A percentile compares a stretch with the other conserved stretches of the same genome.
Evolutionary conservation across 2,888 invertebrate genomes (phyloP).

Genomic region (Dryobota labecula): DNA sequence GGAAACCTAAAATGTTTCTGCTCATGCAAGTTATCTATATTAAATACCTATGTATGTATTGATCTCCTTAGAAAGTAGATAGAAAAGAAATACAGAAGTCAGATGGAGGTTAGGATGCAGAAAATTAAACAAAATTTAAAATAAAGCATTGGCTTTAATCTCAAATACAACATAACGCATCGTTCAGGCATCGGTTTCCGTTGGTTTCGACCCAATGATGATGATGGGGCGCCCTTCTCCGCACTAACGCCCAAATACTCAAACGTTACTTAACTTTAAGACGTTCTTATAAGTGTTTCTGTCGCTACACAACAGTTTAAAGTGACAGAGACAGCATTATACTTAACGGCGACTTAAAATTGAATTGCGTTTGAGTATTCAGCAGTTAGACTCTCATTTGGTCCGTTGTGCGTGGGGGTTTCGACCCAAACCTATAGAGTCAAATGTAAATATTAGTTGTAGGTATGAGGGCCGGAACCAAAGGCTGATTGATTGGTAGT

Average conservation of each 20-base stretch:
- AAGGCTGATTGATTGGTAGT: no score
- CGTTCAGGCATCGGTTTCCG: background rate
- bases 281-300: no score
- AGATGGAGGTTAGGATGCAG: background rate
- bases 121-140: slow-evolving; percentile 9
- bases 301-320: no score
- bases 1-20: background rate
- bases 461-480: background rate
- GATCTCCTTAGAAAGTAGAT: background rate
- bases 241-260: no score
- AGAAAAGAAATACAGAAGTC: background rate
- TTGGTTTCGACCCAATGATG: background rate
- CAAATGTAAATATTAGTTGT: background rate
- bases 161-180: background rate
- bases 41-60: background rate
- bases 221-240: no score
- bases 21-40: background rate
- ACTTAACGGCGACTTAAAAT: no score
- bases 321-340: no score
- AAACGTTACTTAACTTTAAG: no score
- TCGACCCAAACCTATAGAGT: background rate
- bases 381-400: no score
- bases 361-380: no score
- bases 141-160: background rate
- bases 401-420: no score